Percentiles rank a stretch among this genome's conserved stretches.
phyloP scores from a whole-genome alignment of 1,140 invertebrate species.

The Drosophila pachea region DNA sequence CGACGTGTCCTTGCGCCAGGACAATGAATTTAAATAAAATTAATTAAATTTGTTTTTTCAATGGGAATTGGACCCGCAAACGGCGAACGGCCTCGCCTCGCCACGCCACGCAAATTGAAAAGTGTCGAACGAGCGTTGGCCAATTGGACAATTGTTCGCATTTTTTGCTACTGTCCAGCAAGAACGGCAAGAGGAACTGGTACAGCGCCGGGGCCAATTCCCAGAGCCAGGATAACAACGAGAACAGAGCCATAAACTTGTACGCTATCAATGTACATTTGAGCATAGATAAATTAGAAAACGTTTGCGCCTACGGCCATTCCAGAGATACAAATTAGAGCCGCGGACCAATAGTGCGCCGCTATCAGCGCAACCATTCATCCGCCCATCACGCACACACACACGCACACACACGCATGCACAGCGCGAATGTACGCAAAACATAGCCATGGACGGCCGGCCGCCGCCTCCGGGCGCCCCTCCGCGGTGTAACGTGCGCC shows the following conservation, averaged over 20 bases:
- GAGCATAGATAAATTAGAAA: slow-evolving; percentile 70
- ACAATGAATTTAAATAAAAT: slow-evolving; percentile 59
- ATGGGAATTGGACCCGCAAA: slow-evolving; percentile 27
- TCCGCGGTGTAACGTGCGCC: slow-evolving; percentile 59
- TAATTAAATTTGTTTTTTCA: slow-evolving; percentile 59
- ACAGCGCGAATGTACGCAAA: slow-evolving; percentile 55
- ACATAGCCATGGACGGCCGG: slow-evolving; percentile 37
- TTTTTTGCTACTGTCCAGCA: too few relatives aligned
- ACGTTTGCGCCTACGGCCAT: slow-evolving; percentile 35
- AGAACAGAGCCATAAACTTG: slow-evolving; percentile 64
- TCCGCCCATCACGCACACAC: slow-evolving; percentile 36
- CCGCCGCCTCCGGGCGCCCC: not conserved
- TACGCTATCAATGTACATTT: slow-evolving; percentile 64
- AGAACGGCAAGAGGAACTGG: too few relatives aligned
- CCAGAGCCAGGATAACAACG: slow-evolving; percentile 51
- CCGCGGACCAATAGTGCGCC: slow-evolving; percentile 30
- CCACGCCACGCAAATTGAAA: slow-evolving; percentile 17
- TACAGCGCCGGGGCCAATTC: slow-evolving; percentile 2
- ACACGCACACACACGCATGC: slow-evolving; percentile 7
- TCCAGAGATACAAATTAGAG: slow-evolving; percentile 69
- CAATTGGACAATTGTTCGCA: slow-evolving; percentile 10
- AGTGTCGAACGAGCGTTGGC: slow-evolving; percentile 5
- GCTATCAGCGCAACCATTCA: slow-evolving; percentile 42
- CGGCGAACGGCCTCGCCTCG: not conserved
- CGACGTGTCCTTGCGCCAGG: slow-evolving; percentile 44